Conservation (phyloP, 1,140 invertebrate genomes). For the Drosophila burlai region DNA sequence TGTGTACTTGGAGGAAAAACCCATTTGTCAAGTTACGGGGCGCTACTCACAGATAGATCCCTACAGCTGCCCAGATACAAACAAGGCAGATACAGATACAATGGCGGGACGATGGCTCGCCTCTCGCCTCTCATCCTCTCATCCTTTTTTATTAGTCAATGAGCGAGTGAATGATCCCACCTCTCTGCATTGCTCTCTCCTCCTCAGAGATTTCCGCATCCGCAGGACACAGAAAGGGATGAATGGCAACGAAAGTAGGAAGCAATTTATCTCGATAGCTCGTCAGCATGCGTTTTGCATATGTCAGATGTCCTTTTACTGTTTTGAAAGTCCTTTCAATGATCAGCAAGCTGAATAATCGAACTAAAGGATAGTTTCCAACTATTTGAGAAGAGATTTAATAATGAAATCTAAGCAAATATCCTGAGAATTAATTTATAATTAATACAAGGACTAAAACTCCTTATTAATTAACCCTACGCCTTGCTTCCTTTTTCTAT, state of each 20-base stretch:
- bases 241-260: conserved; percentile 48
- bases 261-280: conserved; percentile 60
- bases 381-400: not conserved
- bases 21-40: conserved; percentile 74
- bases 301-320: not conserved
- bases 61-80: conserved; percentile 45
- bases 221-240: not conserved
- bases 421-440: not conserved
- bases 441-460: not conserved
- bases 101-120: conserved; percentile 4
- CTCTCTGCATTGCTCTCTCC: conserved; percentile 35
- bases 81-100: conserved; percentile 8
- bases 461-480: not conserved
- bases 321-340: not conserved
- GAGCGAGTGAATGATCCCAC: conserved; percentile 60
- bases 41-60: conserved; percentile 40
- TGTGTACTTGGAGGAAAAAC: conserved; percentile 43
- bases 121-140: conserved; percentile 13
- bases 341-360: conserved; percentile 32
- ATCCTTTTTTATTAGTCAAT: conserved; percentile 69
- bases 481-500: not conserved
- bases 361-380: not conserved
- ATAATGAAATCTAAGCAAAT: not conserved
- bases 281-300: conserved; percentile 59
- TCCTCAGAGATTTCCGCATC: not conserved